A percentile compares a stretch with the other conserved stretches of the same genome.
Evolutionary conservation across 2,888 invertebrate species (phyloP).

Genomic region (Sericinus montela): DNA sequence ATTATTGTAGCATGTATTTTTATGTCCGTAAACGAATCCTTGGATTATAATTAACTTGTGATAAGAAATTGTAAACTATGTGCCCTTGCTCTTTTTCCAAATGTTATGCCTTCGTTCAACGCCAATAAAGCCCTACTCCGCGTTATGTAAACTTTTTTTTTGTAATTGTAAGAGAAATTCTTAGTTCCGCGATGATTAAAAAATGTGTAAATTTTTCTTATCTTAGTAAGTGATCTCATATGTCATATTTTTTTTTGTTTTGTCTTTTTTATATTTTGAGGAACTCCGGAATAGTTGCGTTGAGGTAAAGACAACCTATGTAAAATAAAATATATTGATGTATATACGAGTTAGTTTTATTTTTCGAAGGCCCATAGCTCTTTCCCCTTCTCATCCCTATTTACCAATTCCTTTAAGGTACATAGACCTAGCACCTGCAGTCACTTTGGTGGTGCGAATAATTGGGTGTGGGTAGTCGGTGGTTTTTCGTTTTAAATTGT

Average conservation of each 20-base stretch:
- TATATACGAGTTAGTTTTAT: constrained; percentile 66
- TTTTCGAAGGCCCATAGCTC: too few species aligned
- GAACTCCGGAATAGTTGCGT: constrained; percentile 76
- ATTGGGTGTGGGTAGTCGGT: too few species aligned
- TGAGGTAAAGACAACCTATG: constrained; percentile 79
- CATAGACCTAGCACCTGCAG: too few species aligned
- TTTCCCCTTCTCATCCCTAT: too few species aligned
- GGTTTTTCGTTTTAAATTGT: too few species aligned
- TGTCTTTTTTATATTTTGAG: constrained; percentile 79
- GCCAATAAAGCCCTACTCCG: constrained; percentile 53
- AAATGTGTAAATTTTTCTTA: constrained; percentile 76
- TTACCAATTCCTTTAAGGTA: too few species aligned
- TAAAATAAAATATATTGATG: constrained; percentile 80
- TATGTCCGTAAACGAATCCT: constrained; percentile 2
- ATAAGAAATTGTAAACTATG: neutral
- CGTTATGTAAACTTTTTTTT: constrained; percentile 50
- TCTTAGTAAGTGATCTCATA: constrained; percentile 79
- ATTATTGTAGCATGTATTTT: constrained; percentile 3
- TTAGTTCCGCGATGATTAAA: constrained; percentile 74
- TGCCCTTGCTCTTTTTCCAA: constrained; percentile 8
- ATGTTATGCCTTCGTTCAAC: constrained; percentile 9
- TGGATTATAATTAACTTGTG: constrained; percentile 7
- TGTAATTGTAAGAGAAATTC: constrained; percentile 66
- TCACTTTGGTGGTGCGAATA: too few species aligned
- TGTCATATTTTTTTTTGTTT: constrained; percentile 75